phyloP scores from a whole-genome alignment of 1,140 invertebrate species.

The Callitettix versicolor region DNA sequence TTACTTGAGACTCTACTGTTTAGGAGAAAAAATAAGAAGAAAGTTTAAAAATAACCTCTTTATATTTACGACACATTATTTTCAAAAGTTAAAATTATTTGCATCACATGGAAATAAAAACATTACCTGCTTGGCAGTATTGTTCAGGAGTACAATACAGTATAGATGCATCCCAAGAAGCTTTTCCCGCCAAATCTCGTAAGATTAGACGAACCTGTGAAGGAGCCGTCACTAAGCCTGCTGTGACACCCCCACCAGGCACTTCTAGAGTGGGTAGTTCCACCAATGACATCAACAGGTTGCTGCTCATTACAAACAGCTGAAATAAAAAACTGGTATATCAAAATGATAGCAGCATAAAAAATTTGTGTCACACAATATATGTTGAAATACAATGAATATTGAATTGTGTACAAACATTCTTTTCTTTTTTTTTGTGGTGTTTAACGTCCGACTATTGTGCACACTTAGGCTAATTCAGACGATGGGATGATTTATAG shows the following conservation, averaged over 20 bases:
- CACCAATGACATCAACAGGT: slow-evolving; percentile 80
- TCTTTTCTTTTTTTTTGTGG: no score
- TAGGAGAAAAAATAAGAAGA: no score
- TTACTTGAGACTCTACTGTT: no score
- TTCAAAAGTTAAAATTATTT: no score
- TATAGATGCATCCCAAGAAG: slow-evolving; percentile 90
- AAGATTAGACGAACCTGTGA: slow-evolving; percentile 67
- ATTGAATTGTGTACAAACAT: no score
- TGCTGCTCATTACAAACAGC: slow-evolving; percentile 75
- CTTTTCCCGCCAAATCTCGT: slow-evolving; percentile 90
- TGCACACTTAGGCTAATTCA: no score
- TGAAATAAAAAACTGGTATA: slow-evolving; percentile 40
- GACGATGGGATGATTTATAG: no score
- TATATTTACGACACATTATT: no score
- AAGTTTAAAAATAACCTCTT: no score
- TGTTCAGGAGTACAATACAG: slow-evolving; percentile 60
- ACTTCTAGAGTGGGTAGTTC: slow-evolving; percentile 79
- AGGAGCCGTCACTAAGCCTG: slow-evolving; percentile 43
- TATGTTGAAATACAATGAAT: background rate
- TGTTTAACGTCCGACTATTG: no score
- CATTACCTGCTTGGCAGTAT: slow-evolving; percentile 10
- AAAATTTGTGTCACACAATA: background rate
- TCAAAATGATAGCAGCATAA: background rate
- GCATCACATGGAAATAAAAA: no score
- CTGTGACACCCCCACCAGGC: slow-evolving; percentile 74